Evolutionary conservation across 2,888 invertebrate species (phyloP).

Genomic region (Auanema freiburgensis): DNA sequence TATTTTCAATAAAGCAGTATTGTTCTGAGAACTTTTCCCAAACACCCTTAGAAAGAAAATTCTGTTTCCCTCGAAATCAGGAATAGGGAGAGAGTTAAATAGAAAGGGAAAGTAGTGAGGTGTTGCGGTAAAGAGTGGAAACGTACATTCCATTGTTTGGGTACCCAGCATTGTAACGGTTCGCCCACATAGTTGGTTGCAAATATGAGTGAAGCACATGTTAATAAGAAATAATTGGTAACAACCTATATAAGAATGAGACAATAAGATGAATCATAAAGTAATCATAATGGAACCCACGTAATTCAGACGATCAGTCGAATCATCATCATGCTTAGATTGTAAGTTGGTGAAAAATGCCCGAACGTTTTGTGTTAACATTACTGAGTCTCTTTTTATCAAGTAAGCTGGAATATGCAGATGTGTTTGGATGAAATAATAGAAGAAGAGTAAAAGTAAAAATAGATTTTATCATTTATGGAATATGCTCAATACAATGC

Average conservation of each 20-base stretch:
- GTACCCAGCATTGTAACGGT: constrained; percentile 67
- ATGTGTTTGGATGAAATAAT: too few relatives aligned
- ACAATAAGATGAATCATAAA: not conserved
- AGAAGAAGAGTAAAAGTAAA: too few relatives aligned
- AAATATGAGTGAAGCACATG: constrained; percentile 66
- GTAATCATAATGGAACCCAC: constrained; percentile 34
- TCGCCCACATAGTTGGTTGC: constrained; percentile 68
- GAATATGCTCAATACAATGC: too few relatives aligned
- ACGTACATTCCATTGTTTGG: constrained; percentile 50
- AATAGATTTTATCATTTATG: too few relatives aligned
- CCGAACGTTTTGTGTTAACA: too few relatives aligned
- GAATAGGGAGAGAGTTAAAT: not conserved
- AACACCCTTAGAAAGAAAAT: constrained; percentile 38
- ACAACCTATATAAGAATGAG: constrained; percentile 59
- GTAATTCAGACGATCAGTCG: constrained; percentile 67
- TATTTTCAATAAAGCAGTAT: constrained; percentile 69
- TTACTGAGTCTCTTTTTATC: too few relatives aligned
- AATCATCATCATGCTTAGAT: constrained; percentile 64
- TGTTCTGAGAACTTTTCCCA: constrained; percentile 68
- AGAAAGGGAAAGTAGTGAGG: not conserved
- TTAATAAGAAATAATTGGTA: constrained; percentile 66
- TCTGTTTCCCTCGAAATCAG: too few relatives aligned
- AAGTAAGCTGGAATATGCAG: too few relatives aligned
- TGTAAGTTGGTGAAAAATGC: constrained; percentile 3
- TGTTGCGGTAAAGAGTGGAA: not conserved